Percentiles rank a stretch among this genome's conserved stretches.
Evolutionary conservation across 1,140 invertebrate species (phyloP).

Genomic region (Leucophenga varia): DNA sequence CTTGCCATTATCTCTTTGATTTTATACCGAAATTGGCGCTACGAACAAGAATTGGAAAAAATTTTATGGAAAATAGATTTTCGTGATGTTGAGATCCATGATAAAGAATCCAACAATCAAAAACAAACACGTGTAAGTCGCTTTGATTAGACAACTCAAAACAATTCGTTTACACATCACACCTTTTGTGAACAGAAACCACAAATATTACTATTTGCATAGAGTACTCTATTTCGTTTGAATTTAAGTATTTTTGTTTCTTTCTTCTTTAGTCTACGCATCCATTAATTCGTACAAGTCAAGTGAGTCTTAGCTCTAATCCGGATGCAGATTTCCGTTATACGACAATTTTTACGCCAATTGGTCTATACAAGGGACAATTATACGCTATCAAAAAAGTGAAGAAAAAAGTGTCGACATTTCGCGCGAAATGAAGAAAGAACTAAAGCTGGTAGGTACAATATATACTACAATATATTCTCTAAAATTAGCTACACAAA

Average conservation of each 20-base stretch:
- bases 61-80: constrained; percentile 95
- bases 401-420: constrained; percentile 86
- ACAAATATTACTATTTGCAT: not conserved
- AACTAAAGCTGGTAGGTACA: constrained; percentile 81
- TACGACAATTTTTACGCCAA: constrained; percentile 82
- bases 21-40: constrained; percentile 87
- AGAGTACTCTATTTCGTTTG: not conserved
- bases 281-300: constrained; percentile 75
- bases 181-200: too few relatives aligned
- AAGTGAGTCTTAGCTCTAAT: constrained; percentile 83
- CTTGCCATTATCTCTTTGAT: constrained; percentile 69
- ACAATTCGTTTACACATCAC: too few relatives aligned
- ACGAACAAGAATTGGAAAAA: constrained; percentile 92
- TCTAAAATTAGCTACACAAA: not conserved
- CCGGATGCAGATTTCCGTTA: constrained; percentile 82
- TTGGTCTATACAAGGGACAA: constrained; percentile 85
- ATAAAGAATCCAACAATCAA: constrained; percentile 50
- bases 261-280: constrained; percentile 54
- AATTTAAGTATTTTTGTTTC: constrained; percentile 2
- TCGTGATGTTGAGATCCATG: constrained; percentile 76
- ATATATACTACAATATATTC: too few relatives aligned
- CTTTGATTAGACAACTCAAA: too few relatives aligned
- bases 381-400: constrained; percentile 83
- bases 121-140: constrained; percentile 58
- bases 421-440: constrained; percentile 88